A percentile compares a stretch with the other conserved stretches of the same genome.
These are phyloP conservation scores for Burhinus oedicnemus DNA, from an alignment of 2,113 vertebrate genomes.

Conservation along the genomic window DNA sequence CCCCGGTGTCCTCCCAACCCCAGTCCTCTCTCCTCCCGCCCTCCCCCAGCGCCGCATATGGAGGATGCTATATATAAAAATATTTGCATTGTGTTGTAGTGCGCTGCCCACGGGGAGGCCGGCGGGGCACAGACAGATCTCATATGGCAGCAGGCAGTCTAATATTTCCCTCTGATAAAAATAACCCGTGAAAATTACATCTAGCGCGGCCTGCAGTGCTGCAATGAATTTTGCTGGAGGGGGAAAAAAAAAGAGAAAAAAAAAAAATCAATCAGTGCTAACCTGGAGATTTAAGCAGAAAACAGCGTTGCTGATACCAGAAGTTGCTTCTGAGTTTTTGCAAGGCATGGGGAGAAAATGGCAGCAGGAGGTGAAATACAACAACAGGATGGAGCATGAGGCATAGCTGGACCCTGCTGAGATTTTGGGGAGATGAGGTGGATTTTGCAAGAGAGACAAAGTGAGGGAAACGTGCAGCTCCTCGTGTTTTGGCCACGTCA, in stretches of 20 bases:
- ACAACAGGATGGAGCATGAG: fast-evolving
- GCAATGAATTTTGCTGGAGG: not conserved
- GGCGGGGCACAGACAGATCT: not conserved
- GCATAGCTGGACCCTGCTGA: not conserved
- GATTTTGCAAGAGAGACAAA: not conserved
- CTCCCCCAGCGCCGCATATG: fast-evolving
- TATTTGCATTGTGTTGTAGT: not conserved
- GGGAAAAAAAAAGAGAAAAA: not conserved
- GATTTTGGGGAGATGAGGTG: not conserved
- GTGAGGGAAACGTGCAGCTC: fast-evolving
- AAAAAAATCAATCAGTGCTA: not conserved
- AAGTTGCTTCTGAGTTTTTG: not conserved
- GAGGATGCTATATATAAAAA: slow-evolving; percentile 12
- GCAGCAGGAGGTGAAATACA: not conserved
- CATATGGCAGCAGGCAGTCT: not conserved
- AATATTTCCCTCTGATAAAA: slow-evolving; percentile 2
- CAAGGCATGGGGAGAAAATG: not conserved
- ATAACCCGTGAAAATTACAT: not conserved
- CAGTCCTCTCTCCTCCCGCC: not conserved
- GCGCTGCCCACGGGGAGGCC: not conserved
- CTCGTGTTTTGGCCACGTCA: fast-evolving
- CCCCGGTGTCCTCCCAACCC: fast-evolving
- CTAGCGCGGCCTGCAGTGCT: not conserved
- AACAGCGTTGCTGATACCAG: fast-evolving
- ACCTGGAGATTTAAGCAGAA: not conserved